Evolutionary conservation across 2,113 vertebrate species (phyloP), one percentile per base, ranked within the genome.

Genomic region (Gorilla gorilla): DNA sequence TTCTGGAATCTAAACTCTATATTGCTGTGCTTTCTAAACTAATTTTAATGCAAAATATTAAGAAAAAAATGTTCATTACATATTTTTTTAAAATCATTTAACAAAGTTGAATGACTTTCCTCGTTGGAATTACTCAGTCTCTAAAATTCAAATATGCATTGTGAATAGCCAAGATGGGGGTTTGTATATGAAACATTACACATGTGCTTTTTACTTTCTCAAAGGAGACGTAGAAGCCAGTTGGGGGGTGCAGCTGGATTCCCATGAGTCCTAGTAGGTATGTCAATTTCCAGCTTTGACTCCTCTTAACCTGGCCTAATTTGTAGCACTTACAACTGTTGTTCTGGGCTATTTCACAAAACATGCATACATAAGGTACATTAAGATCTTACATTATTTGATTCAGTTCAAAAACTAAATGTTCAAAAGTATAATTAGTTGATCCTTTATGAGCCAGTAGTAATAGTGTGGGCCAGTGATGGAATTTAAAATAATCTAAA

Each of bases 391-490:
- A 11, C 27, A 76, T 75, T 85, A 61, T 75, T 79, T 78, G 57
- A 83, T 57, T 87, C 25, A 70, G 3, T 84, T 73, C 40, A 90
- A 73, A 96, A 66, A 45, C 30, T 78, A 57, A 76, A 75, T 70
- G 75, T 59, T 84, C 35, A 27, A 70, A 94, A 93, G 6, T 18
- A 78, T 86, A 86, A 64, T 82, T 92, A 35, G 76, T 94, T 94
- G 73, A 50, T 8, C 11, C 2, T 83, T 91, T 73, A 43, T 18
- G 43, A 27, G 2, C 22, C 45, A 50, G 38, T 40, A 25, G 25
- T 55, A 75, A 43, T 66, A 6, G 7, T 61, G 27, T n/a, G 22
- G n/a, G 7, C 7, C n/a, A 38, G 6, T 45, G 14, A 66, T 68
- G 1, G 23, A 57, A 75, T 75, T 75, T 89, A 17, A 80, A 76